Base-by-base conservation (phyloP, 2,888 invertebrate genomes). In the Watsonalla cultraria region DNA sequence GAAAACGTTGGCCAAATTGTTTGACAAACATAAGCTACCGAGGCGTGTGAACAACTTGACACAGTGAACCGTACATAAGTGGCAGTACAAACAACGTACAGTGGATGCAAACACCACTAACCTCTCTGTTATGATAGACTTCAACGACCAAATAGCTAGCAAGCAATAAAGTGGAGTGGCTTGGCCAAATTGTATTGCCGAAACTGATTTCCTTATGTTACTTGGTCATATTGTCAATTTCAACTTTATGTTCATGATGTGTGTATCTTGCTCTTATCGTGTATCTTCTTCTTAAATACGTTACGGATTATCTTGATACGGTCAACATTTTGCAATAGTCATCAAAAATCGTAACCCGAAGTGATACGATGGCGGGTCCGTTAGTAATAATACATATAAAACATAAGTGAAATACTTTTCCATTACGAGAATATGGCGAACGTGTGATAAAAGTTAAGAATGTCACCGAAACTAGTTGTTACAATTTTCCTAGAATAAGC, bases 41-140 rank as follows among this genome's bases (percentile, higher is more conserved):
- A 37, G 37, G 13, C 46, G 53, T 57, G 56, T 57, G 53, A 56
- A 58, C 47, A 51, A 54, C 60, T 60, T 58, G 59, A 62, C 60
- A 55, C 46, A 48, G 57, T 56, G 62, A 70, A 65, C 67, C 65
- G 59, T 65, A 64, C 59, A 66, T 64, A 69, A 72, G 66, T 62
- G 58, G 59, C 62, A 55, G 61, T 55, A 62, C 61, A 72, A 70
- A 72, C 61, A 66, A 37, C 53, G 53, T 56, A 55, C 59, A 66
- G 61, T 60, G 53, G 60, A 64, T 61, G 64, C 66, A 66, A 61
- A 64, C 62, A 60, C 60, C 57, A 56, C 58, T 55, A 54, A 59
- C 61, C 60, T 57, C 61, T 55, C 53, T 61, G 58, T 60, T 62
- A 59, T 53, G 45, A 65, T 62, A 64, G 60, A 59, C 55, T 55